These are phyloP conservation scores for Vombatus ursinus DNA, from an alignment of 2,113 vertebrate species.

Conservation along the genomic window DNA sequence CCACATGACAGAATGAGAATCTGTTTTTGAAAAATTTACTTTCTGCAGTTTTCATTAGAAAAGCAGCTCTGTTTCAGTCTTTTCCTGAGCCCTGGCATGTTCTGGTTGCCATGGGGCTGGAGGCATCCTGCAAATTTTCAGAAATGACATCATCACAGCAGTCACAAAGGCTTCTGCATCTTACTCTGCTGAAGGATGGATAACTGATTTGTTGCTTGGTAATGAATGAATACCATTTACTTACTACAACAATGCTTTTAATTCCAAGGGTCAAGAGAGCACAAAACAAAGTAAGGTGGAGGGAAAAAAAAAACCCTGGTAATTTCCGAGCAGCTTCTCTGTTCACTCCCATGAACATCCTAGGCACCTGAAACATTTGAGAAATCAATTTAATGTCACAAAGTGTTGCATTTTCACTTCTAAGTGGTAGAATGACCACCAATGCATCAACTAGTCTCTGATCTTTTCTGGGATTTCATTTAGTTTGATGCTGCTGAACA, in stretches of 20 bases:
- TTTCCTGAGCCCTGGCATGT: neutral
- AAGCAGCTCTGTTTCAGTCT: neutral
- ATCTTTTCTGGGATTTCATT: slow-evolving; percentile 52
- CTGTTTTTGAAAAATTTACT: neutral
- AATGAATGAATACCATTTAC: neutral
- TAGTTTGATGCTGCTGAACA: neutral
- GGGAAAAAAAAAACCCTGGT: neutral
- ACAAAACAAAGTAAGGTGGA: slow-evolving; percentile 2
- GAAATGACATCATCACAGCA: neutral
- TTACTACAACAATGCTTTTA: neutral
- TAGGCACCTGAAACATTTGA: slow-evolving; percentile 51
- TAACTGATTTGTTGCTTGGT: neutral
- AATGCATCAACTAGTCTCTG: slow-evolving; percentile 57
- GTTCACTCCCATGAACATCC: slow-evolving; percentile 46
- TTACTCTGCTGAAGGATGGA: neutral
- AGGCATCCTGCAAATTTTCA: neutral
- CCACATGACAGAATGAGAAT: neutral
- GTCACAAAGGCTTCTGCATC: neutral
- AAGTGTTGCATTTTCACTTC: slow-evolving; percentile 73
- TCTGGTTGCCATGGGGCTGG: neutral
- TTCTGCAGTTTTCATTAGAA: neutral
- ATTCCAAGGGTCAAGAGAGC: slow-evolving; percentile 45
- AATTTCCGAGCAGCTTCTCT: slow-evolving; percentile 4
- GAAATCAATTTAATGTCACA: slow-evolving; percentile 54
- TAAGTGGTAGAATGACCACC: slow-evolving; percentile 44